These are phyloP conservation scores for Bovichtus diacanthus DNA, from an alignment of 2,797 vertebrate species.

Conservation along the genomic window DNA sequence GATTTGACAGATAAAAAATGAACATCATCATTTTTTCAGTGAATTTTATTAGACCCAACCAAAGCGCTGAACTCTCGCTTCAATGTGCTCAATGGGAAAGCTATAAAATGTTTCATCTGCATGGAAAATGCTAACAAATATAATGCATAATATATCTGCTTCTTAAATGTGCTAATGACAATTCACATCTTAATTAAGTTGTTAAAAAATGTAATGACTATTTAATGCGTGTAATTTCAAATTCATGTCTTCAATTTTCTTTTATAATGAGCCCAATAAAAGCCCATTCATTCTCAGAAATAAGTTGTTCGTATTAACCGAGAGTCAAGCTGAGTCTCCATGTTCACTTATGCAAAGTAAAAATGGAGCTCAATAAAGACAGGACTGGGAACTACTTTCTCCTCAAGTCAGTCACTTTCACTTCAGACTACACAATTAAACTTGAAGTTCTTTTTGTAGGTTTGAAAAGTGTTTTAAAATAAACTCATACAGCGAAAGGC, in stretches of 20 bases:
- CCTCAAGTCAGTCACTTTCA: not conserved
- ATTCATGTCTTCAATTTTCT: slow-evolving; percentile 46
- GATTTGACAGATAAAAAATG: slow-evolving; percentile 52
- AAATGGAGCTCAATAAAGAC: slow-evolving; percentile 26
- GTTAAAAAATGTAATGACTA: slow-evolving; percentile 36
- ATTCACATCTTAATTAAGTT: slow-evolving; percentile 48
- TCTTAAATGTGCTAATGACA: slow-evolving; percentile 24
- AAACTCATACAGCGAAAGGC: not conserved
- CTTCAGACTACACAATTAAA: not conserved
- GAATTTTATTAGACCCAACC: slow-evolving; percentile 39
- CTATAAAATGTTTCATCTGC: slow-evolving; percentile 38
- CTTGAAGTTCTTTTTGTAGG: not conserved
- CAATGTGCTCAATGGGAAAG: slow-evolving; percentile 32
- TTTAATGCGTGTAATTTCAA: slow-evolving; percentile 54
- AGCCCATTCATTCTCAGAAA: slow-evolving; percentile 41
- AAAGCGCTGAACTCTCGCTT: slow-evolving; percentile 35
- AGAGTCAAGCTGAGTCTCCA: slow-evolving; percentile 47
- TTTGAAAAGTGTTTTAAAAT: slow-evolving; percentile 26
- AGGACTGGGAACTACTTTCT: slow-evolving; percentile 3
- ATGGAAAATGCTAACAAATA: slow-evolving; percentile 51
- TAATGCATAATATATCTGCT: slow-evolving; percentile 20
- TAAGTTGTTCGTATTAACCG: slow-evolving; percentile 24
- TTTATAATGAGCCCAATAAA: slow-evolving; percentile 59
- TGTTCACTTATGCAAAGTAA: slow-evolving; percentile 28
- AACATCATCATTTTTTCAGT: slow-evolving; percentile 40